Evolutionary conservation across 2,113 vertebrate genomes (phyloP).

Genomic region (Henicopernis longicauda): DNA sequence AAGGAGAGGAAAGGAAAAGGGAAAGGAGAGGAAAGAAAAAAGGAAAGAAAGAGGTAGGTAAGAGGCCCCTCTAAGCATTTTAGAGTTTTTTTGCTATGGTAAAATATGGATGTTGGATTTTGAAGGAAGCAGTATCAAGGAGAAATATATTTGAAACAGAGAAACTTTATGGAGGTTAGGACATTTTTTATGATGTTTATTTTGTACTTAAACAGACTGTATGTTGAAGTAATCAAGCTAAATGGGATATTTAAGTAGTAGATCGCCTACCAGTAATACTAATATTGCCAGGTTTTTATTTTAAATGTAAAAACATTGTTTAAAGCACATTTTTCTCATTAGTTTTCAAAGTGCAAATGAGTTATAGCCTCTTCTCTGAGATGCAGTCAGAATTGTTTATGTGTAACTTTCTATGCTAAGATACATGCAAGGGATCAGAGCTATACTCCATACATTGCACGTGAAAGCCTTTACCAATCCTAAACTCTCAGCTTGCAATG

Average conservation of each 20-base stretch:
- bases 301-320: neutral
- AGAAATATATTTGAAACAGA: neutral
- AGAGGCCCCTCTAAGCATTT: fast-evolving
- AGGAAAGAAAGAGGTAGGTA: no score
- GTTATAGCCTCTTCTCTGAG: neutral
- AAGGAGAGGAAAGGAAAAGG: no score
- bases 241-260: neutral
- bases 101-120: neutral
- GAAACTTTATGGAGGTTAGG: neutral
- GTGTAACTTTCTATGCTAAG: neutral
- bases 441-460: neutral
- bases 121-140: neutral
- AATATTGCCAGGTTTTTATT: neutral
- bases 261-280: neutral
- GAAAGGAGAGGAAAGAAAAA: neutral
- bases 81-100: neutral
- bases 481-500: neutral
- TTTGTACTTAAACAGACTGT: neutral
- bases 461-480: neutral
- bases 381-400: neutral
- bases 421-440: neutral
- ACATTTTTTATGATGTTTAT: neutral
- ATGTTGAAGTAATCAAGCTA: neutral
- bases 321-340: neutral
- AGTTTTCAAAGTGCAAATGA: neutral